Percentiles rank a stretch among this genome's conserved stretches.
Conservation (phyloP, 53 echinoderm and acorn worm genomes). For the Actinopyga echinites region DNA sequence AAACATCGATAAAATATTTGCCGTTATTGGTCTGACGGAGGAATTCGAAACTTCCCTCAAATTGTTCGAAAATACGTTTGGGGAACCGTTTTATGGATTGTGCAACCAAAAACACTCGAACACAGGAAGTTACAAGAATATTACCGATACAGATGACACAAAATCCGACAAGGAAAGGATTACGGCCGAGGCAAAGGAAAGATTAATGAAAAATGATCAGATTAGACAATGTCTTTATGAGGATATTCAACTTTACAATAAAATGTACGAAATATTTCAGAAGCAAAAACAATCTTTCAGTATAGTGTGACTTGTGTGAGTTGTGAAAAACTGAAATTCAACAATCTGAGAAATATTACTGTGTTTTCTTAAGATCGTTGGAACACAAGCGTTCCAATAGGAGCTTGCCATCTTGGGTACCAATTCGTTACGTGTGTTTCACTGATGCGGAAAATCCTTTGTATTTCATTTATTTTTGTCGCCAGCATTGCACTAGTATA, state of each 20-base stretch:
- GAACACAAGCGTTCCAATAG: too few relatives aligned
- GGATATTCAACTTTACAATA: slow-evolving; percentile 11
- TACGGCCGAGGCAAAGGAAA: background rate
- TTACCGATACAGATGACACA: background rate
- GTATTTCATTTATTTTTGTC: too few relatives aligned
- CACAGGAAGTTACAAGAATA: slow-evolving; percentile 4
- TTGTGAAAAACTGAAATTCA: too few relatives aligned
- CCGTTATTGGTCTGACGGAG: background rate
- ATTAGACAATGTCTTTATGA: slow-evolving; percentile 5
- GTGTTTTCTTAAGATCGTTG: too few relatives aligned
- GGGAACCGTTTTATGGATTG: background rate
- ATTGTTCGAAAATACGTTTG: background rate
- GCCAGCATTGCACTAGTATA: too few relatives aligned
- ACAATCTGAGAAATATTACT: too few relatives aligned
- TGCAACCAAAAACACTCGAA: background rate
- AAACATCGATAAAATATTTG: slow-evolving; percentile 7
- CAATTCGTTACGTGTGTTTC: too few relatives aligned
- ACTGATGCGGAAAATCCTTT: too few relatives aligned
- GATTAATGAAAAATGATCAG: slow-evolving; percentile 1
- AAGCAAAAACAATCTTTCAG: background rate
- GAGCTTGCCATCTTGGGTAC: too few relatives aligned
- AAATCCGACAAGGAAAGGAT: background rate
- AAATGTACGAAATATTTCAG: background rate
- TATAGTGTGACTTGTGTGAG: background rate
- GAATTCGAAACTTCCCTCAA: slow-evolving; percentile 12